A percentile compares a stretch with the other conserved stretches of the same genome.
These are phyloP conservation scores for Harmothoe impar DNA, from an alignment of 2,888 invertebrate species.

Conservation along the genomic window DNA sequence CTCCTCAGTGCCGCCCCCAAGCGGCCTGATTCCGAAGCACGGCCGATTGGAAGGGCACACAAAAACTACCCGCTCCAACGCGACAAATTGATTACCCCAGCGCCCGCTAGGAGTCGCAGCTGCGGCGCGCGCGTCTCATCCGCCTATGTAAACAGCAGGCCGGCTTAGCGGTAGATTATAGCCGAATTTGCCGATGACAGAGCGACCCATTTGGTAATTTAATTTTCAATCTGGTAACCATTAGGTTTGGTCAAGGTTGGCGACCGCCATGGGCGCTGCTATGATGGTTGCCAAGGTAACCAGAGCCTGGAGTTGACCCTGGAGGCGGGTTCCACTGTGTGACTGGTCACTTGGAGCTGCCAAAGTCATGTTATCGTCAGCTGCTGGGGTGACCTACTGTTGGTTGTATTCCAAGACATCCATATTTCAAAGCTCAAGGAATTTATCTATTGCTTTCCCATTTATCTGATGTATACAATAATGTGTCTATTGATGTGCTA, in stretches of 20 bases:
- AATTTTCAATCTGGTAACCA: constrained; percentile 82
- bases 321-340: too few relatives aligned
- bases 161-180: constrained; percentile 78
- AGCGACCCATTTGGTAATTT: constrained; percentile 82
- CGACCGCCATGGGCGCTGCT: background rate
- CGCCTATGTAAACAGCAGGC: constrained; percentile 72
- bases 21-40: constrained; percentile 39
- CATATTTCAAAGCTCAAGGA: too few relatives aligned
- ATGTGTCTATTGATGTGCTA: too few relatives aligned
- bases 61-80: constrained; percentile 59
- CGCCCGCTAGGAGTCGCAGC: constrained; percentile 67
- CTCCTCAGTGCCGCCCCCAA: background rate
- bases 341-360: too few relatives aligned
- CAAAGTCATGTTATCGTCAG: too few relatives aligned
- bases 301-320: constrained; percentile 21
- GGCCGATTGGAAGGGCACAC: constrained; percentile 55
- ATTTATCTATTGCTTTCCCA: too few relatives aligned
- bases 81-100: constrained; percentile 56
- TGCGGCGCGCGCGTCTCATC: constrained; percentile 71
- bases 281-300: constrained; percentile 46
- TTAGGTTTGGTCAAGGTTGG: constrained; percentile 72
- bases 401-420: too few relatives aligned
- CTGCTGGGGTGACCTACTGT: too few relatives aligned
- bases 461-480: too few relatives aligned
- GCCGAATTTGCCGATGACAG: constrained; percentile 75